Conservation (phyloP, 1,140 invertebrate genomes). For the Tetranychus cinnabarinus region DNA sequence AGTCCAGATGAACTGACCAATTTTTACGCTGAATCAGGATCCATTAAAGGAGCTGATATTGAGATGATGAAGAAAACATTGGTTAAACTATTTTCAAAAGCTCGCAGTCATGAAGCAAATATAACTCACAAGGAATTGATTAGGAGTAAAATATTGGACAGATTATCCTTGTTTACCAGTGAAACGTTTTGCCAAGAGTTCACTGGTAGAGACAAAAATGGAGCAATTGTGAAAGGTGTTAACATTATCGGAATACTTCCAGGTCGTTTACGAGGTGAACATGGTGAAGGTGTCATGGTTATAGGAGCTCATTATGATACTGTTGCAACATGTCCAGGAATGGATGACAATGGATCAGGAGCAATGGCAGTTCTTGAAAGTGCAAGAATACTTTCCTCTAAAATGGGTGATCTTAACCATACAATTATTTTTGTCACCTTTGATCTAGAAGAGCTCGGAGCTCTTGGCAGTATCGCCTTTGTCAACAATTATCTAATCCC, state of each 20-base stretch:
- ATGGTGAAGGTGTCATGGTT: not conserved
- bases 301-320: slow-evolving; percentile 25
- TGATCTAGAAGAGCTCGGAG: slow-evolving; percentile 23
- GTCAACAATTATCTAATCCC: slow-evolving; percentile 21
- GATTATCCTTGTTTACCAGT: not conserved
- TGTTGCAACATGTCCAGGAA: slow-evolving; percentile 12
- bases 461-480: slow-evolving; percentile 21
- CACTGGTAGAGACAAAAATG: not conserved
- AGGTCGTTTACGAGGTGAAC: not conserved
- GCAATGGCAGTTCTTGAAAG: slow-evolving; percentile 21
- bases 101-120: not conserved
- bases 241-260: not conserved
- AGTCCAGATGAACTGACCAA: no score
- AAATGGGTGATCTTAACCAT: slow-evolving; percentile 18
- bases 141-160: not conserved
- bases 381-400: slow-evolving; percentile 18
- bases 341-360: slow-evolving; percentile 25
- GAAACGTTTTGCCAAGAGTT: not conserved
- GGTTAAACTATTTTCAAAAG: not conserved
- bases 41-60: not conserved
- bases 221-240: not conserved
- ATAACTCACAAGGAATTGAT: not conserved
- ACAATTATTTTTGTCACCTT: slow-evolving; percentile 25
- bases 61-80: not conserved
- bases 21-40: not conserved